These are phyloP conservation scores for Aleiodes sp. DNA, from an alignment of 1,140 invertebrate species.

Conservation along the genomic window DNA sequence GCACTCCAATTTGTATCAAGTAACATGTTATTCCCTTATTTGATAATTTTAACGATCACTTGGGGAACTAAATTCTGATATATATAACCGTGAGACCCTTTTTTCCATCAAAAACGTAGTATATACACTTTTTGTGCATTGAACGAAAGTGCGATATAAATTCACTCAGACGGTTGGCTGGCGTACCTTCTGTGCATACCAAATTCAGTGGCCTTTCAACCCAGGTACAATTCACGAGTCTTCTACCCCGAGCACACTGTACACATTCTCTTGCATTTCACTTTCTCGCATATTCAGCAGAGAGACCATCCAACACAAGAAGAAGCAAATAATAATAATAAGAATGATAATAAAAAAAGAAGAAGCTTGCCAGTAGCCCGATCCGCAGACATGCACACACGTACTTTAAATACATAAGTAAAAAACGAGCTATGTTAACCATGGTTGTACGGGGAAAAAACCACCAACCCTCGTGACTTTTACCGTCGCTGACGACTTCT, in stretches of 20 bases:
- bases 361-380: background rate
- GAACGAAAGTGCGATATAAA: conserved; percentile 9
- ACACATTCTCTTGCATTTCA: conserved; percentile 10
- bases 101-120: background rate
- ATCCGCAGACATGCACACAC: background rate
- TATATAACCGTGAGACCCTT: background rate
- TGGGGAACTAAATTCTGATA: background rate
- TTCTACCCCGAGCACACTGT: conserved; percentile 6
- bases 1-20: background rate
- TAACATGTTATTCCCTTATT: background rate
- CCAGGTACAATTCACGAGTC: conserved; percentile 11
- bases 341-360: no score
- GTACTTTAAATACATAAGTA: background rate
- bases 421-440: background rate
- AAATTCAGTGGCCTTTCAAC: conserved; percentile 6
- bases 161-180: conserved; percentile 11
- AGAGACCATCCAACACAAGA: conserved; percentile 9
- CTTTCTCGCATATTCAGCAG: conserved; percentile 17
- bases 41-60: conserved; percentile 10
- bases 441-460: background rate
- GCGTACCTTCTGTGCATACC: conserved; percentile 8
- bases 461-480: background rate
- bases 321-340: no score
- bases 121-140: background rate
- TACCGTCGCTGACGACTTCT: background rate